phyloP scores from a whole-genome alignment of 1,140 invertebrate species.

The Panulirus ornatus region DNA sequence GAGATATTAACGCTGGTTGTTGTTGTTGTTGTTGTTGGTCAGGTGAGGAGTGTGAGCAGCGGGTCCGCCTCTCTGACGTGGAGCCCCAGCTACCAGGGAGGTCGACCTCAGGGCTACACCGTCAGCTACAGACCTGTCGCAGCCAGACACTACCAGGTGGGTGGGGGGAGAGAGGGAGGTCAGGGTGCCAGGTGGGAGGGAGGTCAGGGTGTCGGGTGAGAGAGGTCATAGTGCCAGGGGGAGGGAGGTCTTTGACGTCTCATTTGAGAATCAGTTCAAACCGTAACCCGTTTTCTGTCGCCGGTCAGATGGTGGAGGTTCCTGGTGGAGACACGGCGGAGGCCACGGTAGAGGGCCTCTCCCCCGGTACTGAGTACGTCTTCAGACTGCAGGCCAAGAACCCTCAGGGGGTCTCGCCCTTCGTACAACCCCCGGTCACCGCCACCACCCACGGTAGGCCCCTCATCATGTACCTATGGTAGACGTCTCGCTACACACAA shows the following conservation, averaged over 20 bases:
- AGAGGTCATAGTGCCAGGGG: too few species aligned
- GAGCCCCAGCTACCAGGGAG: slow-evolving; percentile 96
- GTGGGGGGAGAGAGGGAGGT: not conserved
- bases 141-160: slow-evolving; percentile 41
- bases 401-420: slow-evolving; percentile 37
- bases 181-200: not conserved
- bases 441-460: slow-evolving; percentile 41
- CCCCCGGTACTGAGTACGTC: slow-evolving; percentile 27
- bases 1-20: not conserved
- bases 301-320: slow-evolving; percentile 39
- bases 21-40: too few species aligned
- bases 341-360: not conserved
- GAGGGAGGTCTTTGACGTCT: not conserved
- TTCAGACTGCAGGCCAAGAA: slow-evolving; percentile 53
- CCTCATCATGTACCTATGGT: too few species aligned
- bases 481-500: not conserved
- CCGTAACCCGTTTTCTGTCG: not conserved
- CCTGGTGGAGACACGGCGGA: slow-evolving; percentile 25
- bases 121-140: slow-evolving; percentile 83
- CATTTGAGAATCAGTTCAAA: not conserved
- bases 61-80: slow-evolving; percentile 91
- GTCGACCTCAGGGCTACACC: slow-evolving; percentile 89
- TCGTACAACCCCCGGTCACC: slow-evolving; percentile 28
- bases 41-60: slow-evolving; percentile 91
- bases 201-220: not conserved